Base-by-base conservation (phyloP, 2,888 invertebrate species). In the Alloscopus bannaensis region DNA sequence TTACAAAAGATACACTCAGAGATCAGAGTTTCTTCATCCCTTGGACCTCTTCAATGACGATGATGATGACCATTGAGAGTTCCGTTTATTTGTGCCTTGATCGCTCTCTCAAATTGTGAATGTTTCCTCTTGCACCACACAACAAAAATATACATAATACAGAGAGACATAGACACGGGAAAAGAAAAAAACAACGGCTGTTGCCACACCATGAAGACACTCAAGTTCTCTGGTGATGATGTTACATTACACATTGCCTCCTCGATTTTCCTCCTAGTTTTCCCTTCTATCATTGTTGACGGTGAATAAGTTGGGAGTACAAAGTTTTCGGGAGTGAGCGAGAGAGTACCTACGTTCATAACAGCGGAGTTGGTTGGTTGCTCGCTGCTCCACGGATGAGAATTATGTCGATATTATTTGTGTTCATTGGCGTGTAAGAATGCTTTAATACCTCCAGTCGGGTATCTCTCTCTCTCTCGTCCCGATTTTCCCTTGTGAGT, bases 391-490 rank as follows among this genome's bases (percentile, higher is more conserved):
- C 78, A 79, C 83, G 85, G 83, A 83, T 84, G 83, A 84, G 86
- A 86, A 79, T 86, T 86, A 86, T 85, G 86, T 85, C 83, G 85
- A 86, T 85, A 86, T 86, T 86, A 85, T 86, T 85, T 86, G 86
- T 86, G 86, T 84, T 86, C 86, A 85, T 85, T 85, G 84, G 85
- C 84, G 85, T 85, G 85, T 85, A 86, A 86, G 86, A 85, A 84
- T 85, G 85, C 83, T 86, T 85, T 85, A 84, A 85, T 85, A 84
- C 85, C 81, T 82, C 82, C 77, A 83, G 83, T 60, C 69, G 29
- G 62, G 62, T 28, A 64, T 57, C 70, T 68, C 29, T 66, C 60
- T 24, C 59, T 50, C 66, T 45, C 47, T 60, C 66, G 45, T 69
- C 60, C 24, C 69, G 52, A 45, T 45, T 45, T 20, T 60, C 72